phyloP scores from a whole-genome alignment of 2,113 vertebrate species.

The Etheostoma spectabile region DNA sequence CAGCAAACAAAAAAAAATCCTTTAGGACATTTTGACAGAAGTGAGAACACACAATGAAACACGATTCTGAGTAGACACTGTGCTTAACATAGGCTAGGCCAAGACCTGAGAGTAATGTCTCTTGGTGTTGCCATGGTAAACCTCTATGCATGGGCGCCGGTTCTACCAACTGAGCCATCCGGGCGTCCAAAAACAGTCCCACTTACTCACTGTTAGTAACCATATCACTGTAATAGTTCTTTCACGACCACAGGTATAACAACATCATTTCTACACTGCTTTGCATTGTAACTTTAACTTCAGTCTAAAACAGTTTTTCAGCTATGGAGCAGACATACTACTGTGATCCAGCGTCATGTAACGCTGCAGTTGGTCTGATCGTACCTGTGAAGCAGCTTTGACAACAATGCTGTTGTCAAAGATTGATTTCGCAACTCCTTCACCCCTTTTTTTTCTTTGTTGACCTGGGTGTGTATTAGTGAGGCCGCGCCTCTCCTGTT shows the following conservation, averaged over 20 bases:
- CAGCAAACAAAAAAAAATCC: neutral
- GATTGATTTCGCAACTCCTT: slow-evolving; percentile 22
- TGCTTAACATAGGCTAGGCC: neutral
- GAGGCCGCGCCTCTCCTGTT: slow-evolving; percentile 77
- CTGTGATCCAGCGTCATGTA: neutral
- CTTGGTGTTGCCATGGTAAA: too few species aligned
- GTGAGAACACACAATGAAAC: too few species aligned
- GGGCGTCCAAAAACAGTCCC: too few species aligned
- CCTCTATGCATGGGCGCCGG: too few species aligned
- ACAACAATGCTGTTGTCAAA: slow-evolving; percentile 10
- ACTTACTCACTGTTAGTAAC: neutral
- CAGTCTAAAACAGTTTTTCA: neutral
- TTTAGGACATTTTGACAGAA: too few species aligned
- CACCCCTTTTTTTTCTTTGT: slow-evolving; percentile 21
- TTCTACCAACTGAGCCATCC: too few species aligned
- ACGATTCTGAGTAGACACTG: too few species aligned
- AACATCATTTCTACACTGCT: neutral
- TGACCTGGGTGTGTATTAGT: slow-evolving; percentile 65
- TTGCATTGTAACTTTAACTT: neutral
- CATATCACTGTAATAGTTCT: neutral
- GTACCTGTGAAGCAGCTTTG: slow-evolving; percentile 19
- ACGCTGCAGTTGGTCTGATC: neutral
- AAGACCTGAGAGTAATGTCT: neutral
- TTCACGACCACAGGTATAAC: neutral
- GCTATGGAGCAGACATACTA: neutral